Conservation (phyloP, 2,797 vertebrate genomes). For the Xiphophorus birchmanni region DNA sequence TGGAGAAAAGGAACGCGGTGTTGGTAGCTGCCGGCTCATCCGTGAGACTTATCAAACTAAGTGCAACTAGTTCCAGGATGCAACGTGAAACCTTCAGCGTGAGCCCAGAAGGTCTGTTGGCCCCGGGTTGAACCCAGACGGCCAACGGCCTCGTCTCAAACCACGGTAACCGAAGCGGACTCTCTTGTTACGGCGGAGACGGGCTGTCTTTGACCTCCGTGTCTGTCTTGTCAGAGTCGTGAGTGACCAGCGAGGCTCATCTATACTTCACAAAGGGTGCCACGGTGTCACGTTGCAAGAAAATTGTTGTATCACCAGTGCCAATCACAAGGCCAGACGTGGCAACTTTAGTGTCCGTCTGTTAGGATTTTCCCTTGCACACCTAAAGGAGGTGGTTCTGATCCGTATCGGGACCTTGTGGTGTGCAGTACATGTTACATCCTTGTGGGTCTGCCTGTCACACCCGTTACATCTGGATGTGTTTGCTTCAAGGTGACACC, state of each 20-base stretch:
- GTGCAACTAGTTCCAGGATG: conserved; percentile 43
- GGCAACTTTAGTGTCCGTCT: conserved; percentile 55
- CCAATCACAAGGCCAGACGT: conserved; percentile 47
- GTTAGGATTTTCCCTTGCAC: conserved; percentile 33
- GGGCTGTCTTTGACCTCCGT: conserved; percentile 52
- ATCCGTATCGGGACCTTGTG: conserved; percentile 42
- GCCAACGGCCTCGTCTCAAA: conserved; percentile 38
- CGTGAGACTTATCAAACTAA: conserved; percentile 37
- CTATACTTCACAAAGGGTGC: conserved; percentile 62
- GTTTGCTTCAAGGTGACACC: conserved; percentile 50
- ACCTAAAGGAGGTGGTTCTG: conserved; percentile 26
- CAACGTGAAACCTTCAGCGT: conserved; percentile 55
- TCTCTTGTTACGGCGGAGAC: conserved; percentile 65
- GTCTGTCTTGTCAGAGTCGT: conserved; percentile 59
- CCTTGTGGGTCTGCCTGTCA: conserved; percentile 15
- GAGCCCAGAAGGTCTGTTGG: conserved; percentile 31
- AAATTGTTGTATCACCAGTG: conserved; percentile 67
- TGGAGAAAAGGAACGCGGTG: not conserved
- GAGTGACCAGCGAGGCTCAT: conserved; percentile 70
- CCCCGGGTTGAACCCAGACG: conserved; percentile 46
- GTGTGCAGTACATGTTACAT: conserved; percentile 19
- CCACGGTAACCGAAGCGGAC: conserved; percentile 56
- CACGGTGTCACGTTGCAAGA: conserved; percentile 72
- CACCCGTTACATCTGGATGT: conserved; percentile 6
- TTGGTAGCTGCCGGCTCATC: conserved; percentile 21